A percentile compares a stretch with the other conserved stretches of the same genome.
These are phyloP conservation scores for Alviniconcha strummeri DNA, from an alignment of 2,888 invertebrate species.

Conservation along the genomic window DNA sequence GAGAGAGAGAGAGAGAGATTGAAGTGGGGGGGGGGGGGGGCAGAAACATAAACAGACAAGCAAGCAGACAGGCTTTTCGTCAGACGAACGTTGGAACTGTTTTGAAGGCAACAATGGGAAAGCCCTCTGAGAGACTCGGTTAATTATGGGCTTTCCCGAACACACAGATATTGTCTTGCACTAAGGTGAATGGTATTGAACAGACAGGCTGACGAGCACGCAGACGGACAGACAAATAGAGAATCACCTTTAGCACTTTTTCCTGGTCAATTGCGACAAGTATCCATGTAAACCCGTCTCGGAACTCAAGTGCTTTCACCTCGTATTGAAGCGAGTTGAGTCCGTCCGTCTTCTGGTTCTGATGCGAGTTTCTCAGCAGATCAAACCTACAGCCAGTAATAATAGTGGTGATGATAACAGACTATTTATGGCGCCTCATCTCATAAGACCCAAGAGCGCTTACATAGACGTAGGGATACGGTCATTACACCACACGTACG, in stretches of 20 bases:
- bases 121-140: too few relatives aligned
- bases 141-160: too few relatives aligned
- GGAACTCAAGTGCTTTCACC: constrained; percentile 35
- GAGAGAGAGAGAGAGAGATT: neutral
- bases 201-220: too few relatives aligned
- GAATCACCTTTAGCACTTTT: constrained; percentile 24
- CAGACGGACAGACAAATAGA: neutral
- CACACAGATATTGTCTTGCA: too few relatives aligned
- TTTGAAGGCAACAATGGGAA: too few relatives aligned
- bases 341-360: constrained; percentile 39
- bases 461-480: too few relatives aligned
- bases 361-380: constrained; percentile 30
- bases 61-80: neutral
- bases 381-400: constrained; percentile 28
- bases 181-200: too few relatives aligned
- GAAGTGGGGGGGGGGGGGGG: neutral
- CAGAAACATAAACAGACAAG: neutral
- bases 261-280: constrained; percentile 35
- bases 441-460: too few relatives aligned
- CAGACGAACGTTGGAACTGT: too few relatives aligned
- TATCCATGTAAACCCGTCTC: constrained; percentile 39
- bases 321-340: constrained; percentile 39
- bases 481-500: too few relatives aligned
- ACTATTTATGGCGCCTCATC: too few relatives aligned
- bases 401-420: too few relatives aligned